Percentiles rank a stretch among this genome's conserved stretches.
phyloP scores from a whole-genome alignment of 2,888 invertebrate genomes.

The Xylota sylvarum region DNA sequence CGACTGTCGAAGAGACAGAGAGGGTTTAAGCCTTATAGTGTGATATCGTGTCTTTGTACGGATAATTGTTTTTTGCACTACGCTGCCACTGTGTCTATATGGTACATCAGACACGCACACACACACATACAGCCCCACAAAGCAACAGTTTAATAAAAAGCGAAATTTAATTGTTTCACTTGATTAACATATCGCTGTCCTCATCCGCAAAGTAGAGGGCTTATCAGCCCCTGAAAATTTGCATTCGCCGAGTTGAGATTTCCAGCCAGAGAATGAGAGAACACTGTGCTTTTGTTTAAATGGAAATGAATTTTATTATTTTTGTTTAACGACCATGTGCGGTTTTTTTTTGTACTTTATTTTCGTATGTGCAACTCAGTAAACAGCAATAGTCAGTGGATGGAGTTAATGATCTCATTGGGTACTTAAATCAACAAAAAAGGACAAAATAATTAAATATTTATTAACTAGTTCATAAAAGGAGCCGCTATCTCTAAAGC shows the following conservation, averaged over 20 bases:
- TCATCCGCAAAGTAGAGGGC: slow-evolving; percentile 42
- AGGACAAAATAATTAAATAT: slow-evolving; percentile 36
- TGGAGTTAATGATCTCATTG: slow-evolving; percentile 62
- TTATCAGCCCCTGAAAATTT: slow-evolving; percentile 59
- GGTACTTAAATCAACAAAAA: slow-evolving; percentile 39
- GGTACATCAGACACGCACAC: slow-evolving; percentile 15
- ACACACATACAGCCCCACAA: slow-evolving; percentile 3
- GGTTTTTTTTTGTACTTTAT: slow-evolving; percentile 1
- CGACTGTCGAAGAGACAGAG: slow-evolving; percentile 2
- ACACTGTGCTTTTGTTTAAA: slow-evolving; percentile 45
- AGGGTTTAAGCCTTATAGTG: slow-evolving; percentile 36
- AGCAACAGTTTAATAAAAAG: slow-evolving; percentile 54
- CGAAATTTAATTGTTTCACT: slow-evolving; percentile 75
- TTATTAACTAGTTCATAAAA: slow-evolving; percentile 37
- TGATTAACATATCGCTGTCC: slow-evolving; percentile 73
- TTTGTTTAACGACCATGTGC: slow-evolving; percentile 52
- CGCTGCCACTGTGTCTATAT: slow-evolving; percentile 61
- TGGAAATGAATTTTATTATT: slow-evolving; percentile 66
- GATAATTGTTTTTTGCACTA: slow-evolving; percentile 54
- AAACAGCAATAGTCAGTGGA: neutral
- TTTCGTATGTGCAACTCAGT: slow-evolving; percentile 16
- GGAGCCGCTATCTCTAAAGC: slow-evolving; percentile 36
- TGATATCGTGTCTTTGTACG: slow-evolving; percentile 61
- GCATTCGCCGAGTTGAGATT: slow-evolving; percentile 50
- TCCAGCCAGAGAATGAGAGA: neutral